These are phyloP conservation scores for Smittia aterrima DNA, from an alignment of 2,888 invertebrate species.

Conservation along the genomic window DNA sequence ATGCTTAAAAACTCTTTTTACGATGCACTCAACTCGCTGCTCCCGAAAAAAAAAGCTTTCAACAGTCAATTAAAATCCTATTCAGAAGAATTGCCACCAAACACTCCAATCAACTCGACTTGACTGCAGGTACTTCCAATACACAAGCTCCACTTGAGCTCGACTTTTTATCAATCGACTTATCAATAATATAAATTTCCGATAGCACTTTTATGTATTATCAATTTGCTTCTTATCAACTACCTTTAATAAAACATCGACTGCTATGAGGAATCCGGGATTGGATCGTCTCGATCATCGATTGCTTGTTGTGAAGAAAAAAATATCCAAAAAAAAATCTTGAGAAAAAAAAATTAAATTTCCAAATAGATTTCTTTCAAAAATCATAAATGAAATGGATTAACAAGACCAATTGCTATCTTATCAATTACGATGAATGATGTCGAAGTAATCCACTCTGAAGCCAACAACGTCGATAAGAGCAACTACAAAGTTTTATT, in stretches of 20 bases:
- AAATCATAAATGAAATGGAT: not conserved
- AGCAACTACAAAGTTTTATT: not conserved
- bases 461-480: conserved; percentile 2
- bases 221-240: conserved; percentile 15
- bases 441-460: not conserved
- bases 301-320: too few relatives aligned
- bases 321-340: too few relatives aligned
- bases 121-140: conserved; percentile 7
- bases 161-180: not conserved
- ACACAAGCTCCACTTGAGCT: conserved; percentile 20
- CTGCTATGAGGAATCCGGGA: not conserved
- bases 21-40: conserved; percentile 20
- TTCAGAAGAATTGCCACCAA: not conserved
- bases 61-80: not conserved
- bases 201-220: not conserved
- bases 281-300: not conserved
- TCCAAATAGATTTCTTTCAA: not conserved
- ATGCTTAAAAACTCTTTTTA: not conserved
- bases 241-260: not conserved
- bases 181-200: conserved; percentile 18
- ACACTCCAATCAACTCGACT: conserved; percentile 22
- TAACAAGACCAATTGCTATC: not conserved
- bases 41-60: conserved; percentile 1
- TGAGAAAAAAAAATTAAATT: too few relatives aligned
- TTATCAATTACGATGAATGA: not conserved